phyloP scores from a whole-genome alignment of 2,113 vertebrate species.

The Poeciliopsis turrubarensis region DNA sequence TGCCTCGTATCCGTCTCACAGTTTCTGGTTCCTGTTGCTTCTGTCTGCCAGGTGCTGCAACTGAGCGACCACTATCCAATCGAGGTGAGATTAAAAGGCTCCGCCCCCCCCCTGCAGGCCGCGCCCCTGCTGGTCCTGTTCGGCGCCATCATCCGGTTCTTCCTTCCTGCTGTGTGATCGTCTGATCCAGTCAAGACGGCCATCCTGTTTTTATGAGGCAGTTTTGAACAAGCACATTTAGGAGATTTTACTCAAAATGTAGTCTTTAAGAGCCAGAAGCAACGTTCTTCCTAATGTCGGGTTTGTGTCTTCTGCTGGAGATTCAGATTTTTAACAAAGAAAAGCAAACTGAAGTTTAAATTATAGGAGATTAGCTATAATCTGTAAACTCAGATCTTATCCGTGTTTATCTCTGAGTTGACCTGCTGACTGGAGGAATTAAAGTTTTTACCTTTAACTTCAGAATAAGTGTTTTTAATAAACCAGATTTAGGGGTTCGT shows the following conservation, averaged over 20 bases:
- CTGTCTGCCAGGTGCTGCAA: constrained; percentile 44
- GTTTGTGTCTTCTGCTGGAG: not conserved
- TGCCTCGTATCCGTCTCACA: too few species aligned
- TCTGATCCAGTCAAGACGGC: not conserved
- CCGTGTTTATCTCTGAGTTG: not conserved
- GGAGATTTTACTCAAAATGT: not conserved
- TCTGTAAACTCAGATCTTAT: not conserved
- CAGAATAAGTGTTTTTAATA: not conserved
- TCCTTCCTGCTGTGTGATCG: constrained; percentile 32
- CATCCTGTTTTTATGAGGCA: not conserved
- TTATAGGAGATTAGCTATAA: not conserved
- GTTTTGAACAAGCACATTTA: not conserved
- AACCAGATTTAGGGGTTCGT: not conserved
- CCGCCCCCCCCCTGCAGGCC: constrained; percentile 34
- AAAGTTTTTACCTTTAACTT: not conserved
- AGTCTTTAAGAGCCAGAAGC: too few species aligned
- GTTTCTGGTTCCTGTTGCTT: constrained; percentile 15
- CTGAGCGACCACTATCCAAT: constrained; percentile 58
- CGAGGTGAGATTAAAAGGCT: constrained; percentile 54
- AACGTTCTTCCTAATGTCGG: too few species aligned
- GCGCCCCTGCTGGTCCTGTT: constrained; percentile 44
- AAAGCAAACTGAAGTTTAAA: not conserved
- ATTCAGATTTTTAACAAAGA: not conserved
- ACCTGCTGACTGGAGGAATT: not conserved
- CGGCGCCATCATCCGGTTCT: not conserved